Evolutionary conservation across 1,140 invertebrate species (phyloP).

Genomic region (Notospermus geniculatus): DNA sequence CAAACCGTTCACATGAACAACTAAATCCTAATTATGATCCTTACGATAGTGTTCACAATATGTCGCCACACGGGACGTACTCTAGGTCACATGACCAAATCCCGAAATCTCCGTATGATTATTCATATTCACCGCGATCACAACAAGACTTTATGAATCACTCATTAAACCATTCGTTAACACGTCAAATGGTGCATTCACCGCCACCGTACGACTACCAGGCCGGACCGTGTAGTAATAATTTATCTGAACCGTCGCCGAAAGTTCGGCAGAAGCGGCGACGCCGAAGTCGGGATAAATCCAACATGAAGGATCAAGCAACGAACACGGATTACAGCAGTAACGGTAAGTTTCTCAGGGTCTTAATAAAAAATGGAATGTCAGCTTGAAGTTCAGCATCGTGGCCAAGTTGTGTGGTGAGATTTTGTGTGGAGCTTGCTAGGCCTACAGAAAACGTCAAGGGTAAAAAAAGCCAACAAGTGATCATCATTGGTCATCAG

Average conservation of each 20-base stretch:
- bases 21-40: background rate
- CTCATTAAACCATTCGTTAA: background rate
- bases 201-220: background rate
- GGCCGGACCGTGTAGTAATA: conserved; percentile 21
- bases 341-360: conserved; percentile 51
- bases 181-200: background rate
- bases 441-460: no score
- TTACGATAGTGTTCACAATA: no score
- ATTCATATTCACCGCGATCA: background rate
- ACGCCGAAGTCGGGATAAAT: conserved; percentile 25
- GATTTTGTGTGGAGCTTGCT: no score
- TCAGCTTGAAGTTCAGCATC: no score
- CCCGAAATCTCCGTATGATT: conserved; percentile 2
- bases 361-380: no score
- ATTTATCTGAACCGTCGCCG: background rate
- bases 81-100: conserved; percentile 8
- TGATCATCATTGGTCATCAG: no score
- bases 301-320: conserved; percentile 41
- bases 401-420: no score
- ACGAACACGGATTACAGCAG: conserved; percentile 53
- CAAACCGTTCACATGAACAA: conserved; percentile 9
- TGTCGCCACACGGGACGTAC: background rate
- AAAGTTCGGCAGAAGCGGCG: conserved; percentile 28
- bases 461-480: no score
- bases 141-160: conserved; percentile 7